Evolutionary conservation across 2,113 vertebrate species (phyloP), one percentile per base, ranked within the genome.

Genomic region (Brachirus orientalis): DNA sequence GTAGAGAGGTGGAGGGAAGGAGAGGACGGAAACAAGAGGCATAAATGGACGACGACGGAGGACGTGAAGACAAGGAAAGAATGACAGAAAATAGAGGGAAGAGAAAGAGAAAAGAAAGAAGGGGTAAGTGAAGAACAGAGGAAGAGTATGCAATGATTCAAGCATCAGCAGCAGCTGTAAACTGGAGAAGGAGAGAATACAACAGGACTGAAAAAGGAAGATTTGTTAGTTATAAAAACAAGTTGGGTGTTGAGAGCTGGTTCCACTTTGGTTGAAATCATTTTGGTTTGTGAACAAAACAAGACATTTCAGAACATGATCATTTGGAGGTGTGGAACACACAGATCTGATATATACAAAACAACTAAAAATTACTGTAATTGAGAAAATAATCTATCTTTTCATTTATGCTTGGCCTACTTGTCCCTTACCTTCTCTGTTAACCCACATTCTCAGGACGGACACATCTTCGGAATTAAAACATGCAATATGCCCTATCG

Each of bases 121-220:
- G 28, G n/a, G 1, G 63, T 63, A 68, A 77, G 83, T 71, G 69
- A 70, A 69, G 81, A 63, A 70, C 50, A 51, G 46, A 53, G 14
- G 57, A 45, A 40, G 46, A 75, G 44, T 47, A 71, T 40, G 68
- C 20, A 67, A 58, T 35, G 50, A 82, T 79, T 58, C 65, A 33
- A 69, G 58, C 75, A 63, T 70, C 71, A 58, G 58, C 47, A 72
- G 56, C 56, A 78, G 61, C 70, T 67, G 60, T 56, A 79, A 54
- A 57, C 28, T 40, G 63, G 47, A 79, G 68, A 62, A 75, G 18
- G 55, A 62, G 72, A 20, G 52, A 58, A 74, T 8, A 58, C 7
- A 74, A 60, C 12, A 74, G 63, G 50, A 82, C 60, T 77, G 74
- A 69, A 87, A 35, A 89, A 55, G 51, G 60, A 87, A 79, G 68